These are phyloP conservation scores for Meleagris gallopavo DNA, from an alignment of 2,113 vertebrate genomes.

Conservation along the genomic window DNA sequence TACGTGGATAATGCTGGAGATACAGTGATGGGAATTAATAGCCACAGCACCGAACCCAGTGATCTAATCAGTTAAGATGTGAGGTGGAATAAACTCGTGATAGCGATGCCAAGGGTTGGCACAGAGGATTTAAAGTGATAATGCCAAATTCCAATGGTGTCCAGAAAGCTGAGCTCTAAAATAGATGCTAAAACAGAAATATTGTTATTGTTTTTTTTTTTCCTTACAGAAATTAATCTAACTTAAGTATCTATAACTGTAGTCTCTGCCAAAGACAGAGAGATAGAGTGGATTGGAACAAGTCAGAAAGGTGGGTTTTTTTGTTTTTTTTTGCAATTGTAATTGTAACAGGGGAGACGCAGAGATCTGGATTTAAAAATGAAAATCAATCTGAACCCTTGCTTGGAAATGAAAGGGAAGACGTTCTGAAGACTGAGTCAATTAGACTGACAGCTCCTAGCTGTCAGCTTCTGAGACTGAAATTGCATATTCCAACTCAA, in stretches of 20 bases:
- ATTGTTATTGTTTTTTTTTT: not conserved
- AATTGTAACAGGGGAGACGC: not conserved
- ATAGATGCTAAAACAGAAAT: not conserved
- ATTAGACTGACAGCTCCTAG: conserved; percentile 31
- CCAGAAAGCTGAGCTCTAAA: not conserved
- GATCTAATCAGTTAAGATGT: not conserved
- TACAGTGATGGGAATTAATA: not conserved
- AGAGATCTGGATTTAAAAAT: conserved; percentile 48
- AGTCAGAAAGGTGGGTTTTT: not conserved
- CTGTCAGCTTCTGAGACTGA: conserved; percentile 12
- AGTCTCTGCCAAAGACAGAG: not conserved
- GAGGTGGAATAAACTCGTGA: not conserved
- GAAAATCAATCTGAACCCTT: conserved; percentile 30
- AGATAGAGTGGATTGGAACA: conserved; percentile 26
- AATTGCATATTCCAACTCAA: conserved; percentile 2
- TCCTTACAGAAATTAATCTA: conserved; percentile 6
- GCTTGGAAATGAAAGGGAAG: conserved; percentile 23
- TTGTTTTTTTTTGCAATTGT: conserved; percentile 5
- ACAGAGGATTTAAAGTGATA: not conserved
- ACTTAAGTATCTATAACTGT: not conserved
- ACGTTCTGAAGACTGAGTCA: conserved; percentile 25
- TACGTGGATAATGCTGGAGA: not conserved
- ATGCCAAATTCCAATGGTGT: not conserved
- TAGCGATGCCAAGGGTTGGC: not conserved
- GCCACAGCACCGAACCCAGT: fast-evolving